These are phyloP conservation scores for Plebejus anna DNA, from an alignment of 2,888 invertebrate genomes.

Conservation along the genomic window DNA sequence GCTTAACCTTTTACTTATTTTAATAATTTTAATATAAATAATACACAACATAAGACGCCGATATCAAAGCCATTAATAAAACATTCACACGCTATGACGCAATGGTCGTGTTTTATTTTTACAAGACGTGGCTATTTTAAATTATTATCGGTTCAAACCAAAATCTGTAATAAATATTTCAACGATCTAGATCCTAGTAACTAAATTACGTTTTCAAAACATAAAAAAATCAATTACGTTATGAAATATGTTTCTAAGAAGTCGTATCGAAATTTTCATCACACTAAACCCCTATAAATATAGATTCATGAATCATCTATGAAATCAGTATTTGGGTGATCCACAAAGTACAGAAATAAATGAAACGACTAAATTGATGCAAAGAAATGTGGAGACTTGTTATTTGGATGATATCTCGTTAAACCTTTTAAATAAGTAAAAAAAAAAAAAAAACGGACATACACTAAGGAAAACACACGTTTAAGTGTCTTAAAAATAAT, in stretches of 20 bases:
- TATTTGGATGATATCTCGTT: too few species aligned
- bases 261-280: not conserved
- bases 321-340: slow-evolving; percentile 9
- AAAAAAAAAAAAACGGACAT: too few species aligned
- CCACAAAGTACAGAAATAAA: slow-evolving; percentile 8
- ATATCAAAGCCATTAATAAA: not conserved
- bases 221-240: not conserved
- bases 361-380: not conserved
- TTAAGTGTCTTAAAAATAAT: too few species aligned
- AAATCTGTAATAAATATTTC: not conserved
- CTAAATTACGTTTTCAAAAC: not conserved
- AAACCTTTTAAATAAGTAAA: too few species aligned
- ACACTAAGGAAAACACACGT: too few species aligned
- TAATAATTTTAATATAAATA: not conserved
- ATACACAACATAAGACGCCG: not conserved
- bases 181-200: not conserved
- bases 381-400: not conserved
- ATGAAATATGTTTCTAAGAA: not conserved
- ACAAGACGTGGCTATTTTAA: not conserved
- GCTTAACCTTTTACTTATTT: not conserved
- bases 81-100: too few species aligned
- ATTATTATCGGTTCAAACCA: not conserved
- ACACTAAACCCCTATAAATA: not conserved
- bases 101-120: not conserved
- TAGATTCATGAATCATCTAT: slow-evolving; percentile 4